These are phyloP conservation scores for Drosophila pectinifera DNA, from an alignment of 1,140 invertebrate species.

Conservation along the genomic window DNA sequence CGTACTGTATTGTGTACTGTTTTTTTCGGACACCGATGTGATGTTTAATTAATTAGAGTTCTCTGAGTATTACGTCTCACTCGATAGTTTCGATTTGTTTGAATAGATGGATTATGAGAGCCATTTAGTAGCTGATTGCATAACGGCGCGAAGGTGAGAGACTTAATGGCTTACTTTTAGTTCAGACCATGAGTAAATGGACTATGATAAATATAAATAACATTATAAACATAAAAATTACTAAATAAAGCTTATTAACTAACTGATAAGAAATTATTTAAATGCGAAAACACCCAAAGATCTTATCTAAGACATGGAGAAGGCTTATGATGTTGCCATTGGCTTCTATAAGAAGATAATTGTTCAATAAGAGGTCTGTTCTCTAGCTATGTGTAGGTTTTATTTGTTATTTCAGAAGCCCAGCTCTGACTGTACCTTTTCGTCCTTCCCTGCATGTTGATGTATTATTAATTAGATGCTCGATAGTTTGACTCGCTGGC, in stretches of 20 bases:
- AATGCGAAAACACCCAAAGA: no score
- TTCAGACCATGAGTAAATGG: neutral
- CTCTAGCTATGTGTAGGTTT: no score
- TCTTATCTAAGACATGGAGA: no score
- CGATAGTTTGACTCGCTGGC: constrained; percentile 39
- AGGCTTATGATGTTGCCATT: no score
- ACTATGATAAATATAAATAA: neutral
- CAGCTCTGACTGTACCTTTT: neutral
- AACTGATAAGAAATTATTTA: no score
- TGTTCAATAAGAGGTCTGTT: no score
- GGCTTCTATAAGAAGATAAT: no score
- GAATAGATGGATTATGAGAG: constrained; percentile 10
- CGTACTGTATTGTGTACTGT: constrained; percentile 12
- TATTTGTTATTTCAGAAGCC: neutral
- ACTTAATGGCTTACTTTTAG: neutral
- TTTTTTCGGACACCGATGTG: constrained; percentile 46
- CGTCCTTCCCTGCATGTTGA: neutral
- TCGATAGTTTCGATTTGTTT: constrained; percentile 14
- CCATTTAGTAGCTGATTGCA: constrained; percentile 1
- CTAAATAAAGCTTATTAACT: neutral
- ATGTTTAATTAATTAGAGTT: constrained; percentile 77
- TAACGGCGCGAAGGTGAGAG: neutral
- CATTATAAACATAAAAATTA: neutral
- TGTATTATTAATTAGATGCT: constrained; percentile 25
- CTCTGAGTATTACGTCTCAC: constrained; percentile 61